Conservation (phyloP, 2,888 invertebrate genomes). For the Lepidochrysops patricia region DNA sequence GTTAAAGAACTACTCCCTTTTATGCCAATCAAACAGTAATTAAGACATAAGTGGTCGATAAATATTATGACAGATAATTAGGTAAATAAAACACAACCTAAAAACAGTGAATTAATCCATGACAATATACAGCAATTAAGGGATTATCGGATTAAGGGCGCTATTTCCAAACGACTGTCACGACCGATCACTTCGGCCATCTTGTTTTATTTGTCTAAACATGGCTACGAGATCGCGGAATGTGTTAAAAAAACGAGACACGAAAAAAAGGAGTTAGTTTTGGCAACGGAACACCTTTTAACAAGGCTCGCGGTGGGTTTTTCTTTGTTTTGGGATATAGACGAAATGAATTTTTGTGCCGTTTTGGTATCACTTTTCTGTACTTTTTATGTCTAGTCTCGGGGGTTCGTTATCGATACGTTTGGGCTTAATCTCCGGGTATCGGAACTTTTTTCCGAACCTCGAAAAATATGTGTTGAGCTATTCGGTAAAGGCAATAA, state of each 20-base stretch:
- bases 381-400: constrained; percentile 6
- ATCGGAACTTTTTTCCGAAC: neutral
- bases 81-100: neutral
- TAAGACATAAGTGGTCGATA: no score
- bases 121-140: neutral
- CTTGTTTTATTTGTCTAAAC: constrained; percentile 29
- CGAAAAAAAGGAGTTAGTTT: constrained; percentile 27
- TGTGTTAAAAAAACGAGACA: constrained; percentile 26
- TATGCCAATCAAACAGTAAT: no score
- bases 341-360: constrained; percentile 11
- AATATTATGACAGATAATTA: neutral
- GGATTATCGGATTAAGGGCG: neutral
- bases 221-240: constrained; percentile 27
- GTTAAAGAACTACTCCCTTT: no score
- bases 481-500: no score
- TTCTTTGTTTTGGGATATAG: constrained; percentile 16
- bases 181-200: constrained; percentile 8
- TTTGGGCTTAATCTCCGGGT: constrained; percentile 2
- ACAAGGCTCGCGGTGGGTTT: constrained; percentile 26
- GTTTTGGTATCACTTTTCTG: constrained; percentile 8
- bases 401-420: neutral
- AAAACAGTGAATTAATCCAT: neutral
- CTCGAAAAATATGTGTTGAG: neutral
- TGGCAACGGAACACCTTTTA: constrained; percentile 31
- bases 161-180: constrained; percentile 4